These are phyloP conservation scores for Drosophila guanche DNA, from an alignment of 1,140 invertebrate genomes.

Conservation along the genomic window DNA sequence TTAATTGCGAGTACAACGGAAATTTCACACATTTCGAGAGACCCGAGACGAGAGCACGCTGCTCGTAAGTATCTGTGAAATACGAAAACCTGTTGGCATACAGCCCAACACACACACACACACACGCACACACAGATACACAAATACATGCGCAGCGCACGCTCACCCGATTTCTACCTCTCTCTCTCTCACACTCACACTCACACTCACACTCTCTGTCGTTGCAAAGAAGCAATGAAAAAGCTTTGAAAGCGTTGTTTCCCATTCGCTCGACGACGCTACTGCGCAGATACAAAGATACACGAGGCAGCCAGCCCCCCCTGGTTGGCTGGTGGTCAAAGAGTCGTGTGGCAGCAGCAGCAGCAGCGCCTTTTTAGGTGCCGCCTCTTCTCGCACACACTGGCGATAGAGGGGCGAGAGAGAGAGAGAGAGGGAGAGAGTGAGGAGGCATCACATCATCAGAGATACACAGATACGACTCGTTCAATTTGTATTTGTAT, in stretches of 20 bases:
- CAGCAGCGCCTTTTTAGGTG: constrained; percentile 49
- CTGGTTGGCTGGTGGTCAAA: constrained; percentile 52
- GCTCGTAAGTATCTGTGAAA: constrained; percentile 57
- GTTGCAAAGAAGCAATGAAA: constrained; percentile 25
- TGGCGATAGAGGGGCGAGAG: too few relatives aligned
- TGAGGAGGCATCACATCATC: too few relatives aligned
- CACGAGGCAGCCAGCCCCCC: constrained; percentile 41
- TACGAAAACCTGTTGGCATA: constrained; percentile 69
- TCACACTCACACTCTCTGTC: constrained; percentile 38
- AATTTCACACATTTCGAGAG: constrained; percentile 67
- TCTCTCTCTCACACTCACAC: not conserved
- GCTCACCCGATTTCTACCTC: constrained; percentile 8
- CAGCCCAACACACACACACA: constrained; percentile 27
- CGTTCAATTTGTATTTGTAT: too few relatives aligned
- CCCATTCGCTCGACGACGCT: constrained; percentile 60
- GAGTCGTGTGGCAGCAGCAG: constrained; percentile 38
- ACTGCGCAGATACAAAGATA: constrained; percentile 74
- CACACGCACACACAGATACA: constrained; percentile 38
- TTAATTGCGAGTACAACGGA: constrained; percentile 72
- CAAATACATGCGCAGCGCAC: constrained; percentile 35
- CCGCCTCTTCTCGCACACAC: constrained; percentile 42
- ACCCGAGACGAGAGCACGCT: constrained; percentile 1
- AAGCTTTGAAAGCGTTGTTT: constrained; percentile 53
- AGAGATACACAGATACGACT: constrained; percentile 5
- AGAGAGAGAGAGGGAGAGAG: too few relatives aligned